Evolutionary conservation across 2,888 invertebrate genomes (phyloP).

Genomic region (Trilocha varians): DNA sequence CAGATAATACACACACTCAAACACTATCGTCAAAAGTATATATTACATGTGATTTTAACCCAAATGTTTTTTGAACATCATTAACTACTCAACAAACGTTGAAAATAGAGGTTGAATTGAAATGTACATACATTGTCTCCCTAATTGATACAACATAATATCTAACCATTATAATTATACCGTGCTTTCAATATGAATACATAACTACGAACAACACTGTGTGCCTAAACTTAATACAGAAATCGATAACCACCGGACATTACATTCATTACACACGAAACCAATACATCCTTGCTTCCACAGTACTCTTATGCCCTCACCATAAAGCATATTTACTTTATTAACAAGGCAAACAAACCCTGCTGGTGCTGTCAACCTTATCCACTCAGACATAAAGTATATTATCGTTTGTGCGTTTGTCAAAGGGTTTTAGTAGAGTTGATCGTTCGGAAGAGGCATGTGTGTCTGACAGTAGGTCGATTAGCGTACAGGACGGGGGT

Average conservation of each 20-base stretch:
- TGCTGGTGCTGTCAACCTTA: conserved; percentile 4
- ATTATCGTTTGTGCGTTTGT: conserved; percentile 7
- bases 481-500: conserved; percentile 50
- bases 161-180: too few species aligned
- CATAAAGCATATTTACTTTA: conserved; percentile 12
- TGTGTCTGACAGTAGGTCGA: conserved; percentile 60
- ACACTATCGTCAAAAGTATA: too few species aligned
- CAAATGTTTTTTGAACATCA: too few species aligned
- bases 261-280: conserved; percentile 13
- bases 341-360: conserved; percentile 9
- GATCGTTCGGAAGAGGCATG: conserved; percentile 51
- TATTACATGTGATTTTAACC: too few species aligned
- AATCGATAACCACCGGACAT: conserved; percentile 8
- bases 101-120: too few species aligned
- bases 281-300: conserved; percentile 10
- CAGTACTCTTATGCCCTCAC: conserved; percentile 10
- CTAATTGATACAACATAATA: too few species aligned
- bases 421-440: conserved; percentile 15
- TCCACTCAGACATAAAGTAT: conserved; percentile 3
- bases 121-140: too few species aligned
- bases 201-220: too few species aligned
- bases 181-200: too few species aligned
- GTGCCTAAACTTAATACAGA: conserved; percentile 3
- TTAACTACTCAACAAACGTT: too few species aligned
- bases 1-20: too few species aligned